Base-by-base conservation (phyloP, 2,888 invertebrate species). In the Protula sp. region DNA sequence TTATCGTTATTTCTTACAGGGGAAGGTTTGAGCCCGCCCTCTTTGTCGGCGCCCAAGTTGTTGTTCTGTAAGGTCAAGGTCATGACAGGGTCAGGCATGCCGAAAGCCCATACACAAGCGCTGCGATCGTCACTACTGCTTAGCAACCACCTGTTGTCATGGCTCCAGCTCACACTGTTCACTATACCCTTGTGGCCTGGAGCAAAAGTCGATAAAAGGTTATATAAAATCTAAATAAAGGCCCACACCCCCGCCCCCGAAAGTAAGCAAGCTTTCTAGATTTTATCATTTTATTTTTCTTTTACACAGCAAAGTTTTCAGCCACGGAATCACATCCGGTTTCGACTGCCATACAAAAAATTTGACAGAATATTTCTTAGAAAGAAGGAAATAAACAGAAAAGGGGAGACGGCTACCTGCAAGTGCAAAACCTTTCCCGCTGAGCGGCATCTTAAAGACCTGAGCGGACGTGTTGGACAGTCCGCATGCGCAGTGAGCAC, bases 61-160 rank as follows among this genome's bases (percentile, higher is more conserved):
- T 70, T 63, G 4, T 62, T 65, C 28, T 65, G 52, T 4, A 64
- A 70, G 38, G 66, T 64, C 31, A 79, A 67, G 30, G 64, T 70
- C 64, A 79, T 59, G 3, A 78, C 63, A 4, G 76, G 74, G 9
- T 76, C 77, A 45, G 73, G 62, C 26, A 71, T 67, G 48, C 69
- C 69, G 55, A 67, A 69, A 52, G 67, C 65, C 78, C 78, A 79
- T 2, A 80, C 54, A 29, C 66, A 64, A 2, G 73, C 76, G 3
- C 73, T 72, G 58, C 71, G 73, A 66, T 80, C 80, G 61, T 75
- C 75, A 22, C 76, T 73, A 22, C 77, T 66, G 9, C 79, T 75
- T 1, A 80, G 45, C 22, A 80, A 48, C 62, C 70, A 68, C 14
- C 70, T 66, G 47, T 69, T 70, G 63, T 70, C 71, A 59, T 72